Base-by-base conservation (phyloP, 2,797 vertebrate genomes). In the Melopsittacus undulatus region DNA sequence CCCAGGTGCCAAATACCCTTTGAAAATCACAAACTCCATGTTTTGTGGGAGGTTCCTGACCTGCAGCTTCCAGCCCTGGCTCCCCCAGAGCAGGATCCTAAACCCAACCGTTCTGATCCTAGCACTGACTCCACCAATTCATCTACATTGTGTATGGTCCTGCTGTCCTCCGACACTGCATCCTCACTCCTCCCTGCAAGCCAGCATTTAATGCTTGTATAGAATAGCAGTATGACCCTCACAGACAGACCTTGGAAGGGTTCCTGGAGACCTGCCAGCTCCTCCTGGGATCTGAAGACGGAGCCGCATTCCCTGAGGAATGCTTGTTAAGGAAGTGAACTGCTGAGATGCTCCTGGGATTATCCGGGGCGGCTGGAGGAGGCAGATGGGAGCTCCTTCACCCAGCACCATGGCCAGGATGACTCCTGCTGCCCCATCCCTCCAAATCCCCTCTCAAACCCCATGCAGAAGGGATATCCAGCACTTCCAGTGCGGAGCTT, bases 61-160 rank as follows among this genome's bases (percentile, higher is more conserved):
- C 34, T 1, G 0, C 62, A 59, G 72, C 49, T 69, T 52, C 42
- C 67, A 83, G 67, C 43, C 45, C 68, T 5, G 13, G 18, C 32
- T 69, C 12, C 26, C 38, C 6, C 5, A 1, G 30, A 34, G 13
- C 29, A 57, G 32, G 29, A 36, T 72, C 54, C 77, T 43, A 49
- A 61, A 34, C 30, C 38, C 45, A 46, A 52, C 42, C 5, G 3
- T 26, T 26, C 42, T 20, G 32, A 52, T 18, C 18, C 36, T 56
- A n/a, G 30, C 29, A 45, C 38, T 2, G 3, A 49, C 36, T 51
- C 24, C 40, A 40, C 29, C 67, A 18, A 59, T 38, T 45, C 11
- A 0, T 19, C 67, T 32, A 8, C 5, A 1, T 51, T 0, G 4
- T 11, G 6, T 5, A 3, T 6, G 38, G 48, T 5, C 29, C 59